Conservation (phyloP, 2,888 invertebrate species). For the Metalampra italica region DNA sequence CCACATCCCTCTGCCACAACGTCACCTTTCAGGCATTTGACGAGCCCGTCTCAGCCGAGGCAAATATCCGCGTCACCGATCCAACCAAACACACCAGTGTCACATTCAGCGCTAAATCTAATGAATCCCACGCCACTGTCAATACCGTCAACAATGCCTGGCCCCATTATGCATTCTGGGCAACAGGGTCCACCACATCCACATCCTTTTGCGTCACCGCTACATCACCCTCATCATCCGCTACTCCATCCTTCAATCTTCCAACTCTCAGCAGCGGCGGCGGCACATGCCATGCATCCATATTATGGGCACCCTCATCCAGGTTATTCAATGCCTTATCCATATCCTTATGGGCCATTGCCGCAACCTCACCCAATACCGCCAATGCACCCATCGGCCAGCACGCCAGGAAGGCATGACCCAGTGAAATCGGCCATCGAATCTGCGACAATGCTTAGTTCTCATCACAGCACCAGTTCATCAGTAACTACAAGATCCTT, state of each 20-base stretch:
- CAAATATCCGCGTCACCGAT: slow-evolving; percentile 73
- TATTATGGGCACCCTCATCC: slow-evolving; percentile 84
- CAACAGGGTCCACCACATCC: slow-evolving; percentile 85
- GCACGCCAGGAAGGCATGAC: slow-evolving; percentile 67
- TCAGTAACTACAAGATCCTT: slow-evolving; percentile 83
- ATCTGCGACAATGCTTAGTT: slow-evolving; percentile 82
- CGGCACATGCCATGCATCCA: slow-evolving; percentile 83
- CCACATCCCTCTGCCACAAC: slow-evolving; percentile 64
- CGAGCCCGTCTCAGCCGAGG: slow-evolving; percentile 69
- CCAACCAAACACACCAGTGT: slow-evolving; percentile 67
- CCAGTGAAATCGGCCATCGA: slow-evolving; percentile 79
- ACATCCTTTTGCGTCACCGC: slow-evolving; percentile 82
- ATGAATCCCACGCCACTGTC: slow-evolving; percentile 80
- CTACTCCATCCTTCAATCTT: slow-evolving; percentile 82
- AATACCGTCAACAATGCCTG: slow-evolving; percentile 81
- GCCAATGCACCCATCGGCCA: slow-evolving; percentile 78
- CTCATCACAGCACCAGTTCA: slow-evolving; percentile 83
- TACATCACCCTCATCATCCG: slow-evolving; percentile 87
- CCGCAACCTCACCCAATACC: slow-evolving; percentile 87
- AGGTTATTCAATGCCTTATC: slow-evolving; percentile 83
- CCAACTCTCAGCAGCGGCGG: slow-evolving; percentile 79
- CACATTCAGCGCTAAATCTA: slow-evolving; percentile 81
- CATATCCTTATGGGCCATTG: slow-evolving; percentile 85
- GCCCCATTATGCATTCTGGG: slow-evolving; percentile 85
- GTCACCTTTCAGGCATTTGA: slow-evolving; percentile 71